A percentile compares a stretch with the other conserved stretches of the same genome.
These are phyloP conservation scores for Xiphophorus maculatus DNA, from an alignment of 2,113 vertebrate genomes.

Conservation along the genomic window DNA sequence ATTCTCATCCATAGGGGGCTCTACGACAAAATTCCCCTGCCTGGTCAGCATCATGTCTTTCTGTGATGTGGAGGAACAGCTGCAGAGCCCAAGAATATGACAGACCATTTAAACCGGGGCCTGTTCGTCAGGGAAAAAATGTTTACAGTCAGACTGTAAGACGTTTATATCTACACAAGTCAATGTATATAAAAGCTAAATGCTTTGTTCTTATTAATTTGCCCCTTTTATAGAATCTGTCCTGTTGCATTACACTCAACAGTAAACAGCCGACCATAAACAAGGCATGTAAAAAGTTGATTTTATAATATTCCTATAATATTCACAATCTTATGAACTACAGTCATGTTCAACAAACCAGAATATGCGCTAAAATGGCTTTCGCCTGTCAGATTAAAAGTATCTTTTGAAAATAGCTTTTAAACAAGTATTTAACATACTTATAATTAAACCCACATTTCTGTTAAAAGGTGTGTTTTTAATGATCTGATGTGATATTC, in stretches of 20 bases:
- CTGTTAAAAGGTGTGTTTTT: not conserved
- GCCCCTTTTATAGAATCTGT: not conserved
- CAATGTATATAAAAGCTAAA: not conserved
- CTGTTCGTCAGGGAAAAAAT: conserved; percentile 2
- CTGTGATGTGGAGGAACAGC: conserved; percentile 78
- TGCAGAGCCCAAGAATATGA: conserved; percentile 77
- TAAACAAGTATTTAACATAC: too few species aligned
- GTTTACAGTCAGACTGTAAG: not conserved
- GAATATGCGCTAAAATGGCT: not conserved
- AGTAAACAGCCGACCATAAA: conserved; percentile 6
- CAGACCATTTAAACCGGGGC: conserved; percentile 63
- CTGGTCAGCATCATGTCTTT: conserved; percentile 78
- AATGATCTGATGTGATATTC: too few species aligned
- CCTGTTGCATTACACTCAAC: conserved; percentile 15
- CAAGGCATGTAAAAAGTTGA: not conserved
- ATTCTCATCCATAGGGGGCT: conserved; percentile 68
- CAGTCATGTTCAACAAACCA: not conserved
- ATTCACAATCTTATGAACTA: not conserved
- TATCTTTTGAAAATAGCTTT: not conserved
- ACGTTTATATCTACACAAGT: not conserved
- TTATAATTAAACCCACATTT: too few species aligned
- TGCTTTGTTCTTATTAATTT: not conserved
- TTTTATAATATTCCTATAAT: not conserved
- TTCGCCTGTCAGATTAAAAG: not conserved
- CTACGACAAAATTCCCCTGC: conserved; percentile 75